Evolutionary conservation across 1,140 invertebrate species (phyloP).

Genomic region (Littorina saxatilis): DNA sequence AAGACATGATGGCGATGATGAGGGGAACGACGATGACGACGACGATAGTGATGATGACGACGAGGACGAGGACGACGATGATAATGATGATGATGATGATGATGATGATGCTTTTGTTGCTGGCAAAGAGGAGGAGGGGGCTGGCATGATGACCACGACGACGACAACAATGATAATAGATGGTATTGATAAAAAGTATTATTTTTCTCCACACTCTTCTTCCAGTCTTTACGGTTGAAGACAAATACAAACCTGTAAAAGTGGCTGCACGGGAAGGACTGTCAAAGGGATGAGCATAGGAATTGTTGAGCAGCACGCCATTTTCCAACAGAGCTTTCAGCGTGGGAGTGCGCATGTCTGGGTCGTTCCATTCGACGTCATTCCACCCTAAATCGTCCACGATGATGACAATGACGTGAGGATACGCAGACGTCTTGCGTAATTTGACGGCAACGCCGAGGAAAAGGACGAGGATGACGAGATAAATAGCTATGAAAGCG

Average conservation of each 20-base stretch:
- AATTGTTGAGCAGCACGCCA: conserved; percentile 27
- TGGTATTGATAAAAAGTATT: too few relatives aligned
- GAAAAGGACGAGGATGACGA: conserved; percentile 10
- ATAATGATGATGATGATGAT: conserved; percentile 10
- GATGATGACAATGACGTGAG: conserved; percentile 29
- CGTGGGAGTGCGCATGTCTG: conserved; percentile 22
- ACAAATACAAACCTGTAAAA: conserved; percentile 19
- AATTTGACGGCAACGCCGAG: conserved; percentile 24
- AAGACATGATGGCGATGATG: too few relatives aligned
- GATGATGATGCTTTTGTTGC: too few relatives aligned
- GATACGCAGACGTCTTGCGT: background rate
- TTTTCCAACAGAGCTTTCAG: background rate
- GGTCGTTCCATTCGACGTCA: background rate
- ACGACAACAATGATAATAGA: too few relatives aligned
- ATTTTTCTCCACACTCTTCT: too few relatives aligned
- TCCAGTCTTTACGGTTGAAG: too few relatives aligned
- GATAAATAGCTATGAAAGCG: conserved; percentile 22
- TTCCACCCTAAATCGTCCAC: conserved; percentile 3
- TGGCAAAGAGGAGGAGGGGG: too few relatives aligned
- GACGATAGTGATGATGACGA: too few relatives aligned
- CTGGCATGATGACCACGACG: too few relatives aligned
- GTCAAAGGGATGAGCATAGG: conserved; percentile 25
- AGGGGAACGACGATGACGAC: too few relatives aligned
- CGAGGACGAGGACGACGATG: too few relatives aligned
- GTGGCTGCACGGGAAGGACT: conserved; percentile 10